Evolutionary conservation across 2,888 invertebrate genomes (phyloP), one percentile per base, ranked within the genome.

Genomic region (Drosophila antonietae): DNA sequence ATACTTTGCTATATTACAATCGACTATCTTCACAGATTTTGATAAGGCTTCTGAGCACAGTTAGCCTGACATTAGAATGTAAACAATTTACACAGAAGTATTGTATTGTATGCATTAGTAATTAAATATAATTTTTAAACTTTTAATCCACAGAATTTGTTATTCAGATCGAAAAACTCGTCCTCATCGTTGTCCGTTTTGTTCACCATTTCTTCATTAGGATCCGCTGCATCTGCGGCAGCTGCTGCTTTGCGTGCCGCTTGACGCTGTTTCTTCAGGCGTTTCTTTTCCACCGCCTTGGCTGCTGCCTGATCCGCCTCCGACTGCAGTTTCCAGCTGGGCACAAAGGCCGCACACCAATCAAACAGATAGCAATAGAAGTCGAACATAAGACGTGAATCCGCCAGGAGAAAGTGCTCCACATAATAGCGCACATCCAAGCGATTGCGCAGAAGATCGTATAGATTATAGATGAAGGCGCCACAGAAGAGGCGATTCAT

Each of bases 391-490:
- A 91, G 78, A 18, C 75, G 75, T 0, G 93, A 92, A 57, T 90
- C 90, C 3, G 81, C 82, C 61, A 93, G 88, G 8, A 95, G 80
- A 73, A 94, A 94, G 59, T 94, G 92, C 39, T 93, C 92, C 2
- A 96, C 89, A 87, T 95, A 95, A 46, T 84, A 88, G 33, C 93
- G 91, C 0, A 95, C 92, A 81, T 95, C 93, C 0, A 89, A 73
- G 28, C 95, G 94, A 73, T 93, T 94, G 70, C 94, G 94, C 55
- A 97, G 93, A 91, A 95, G 94, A 35, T 93, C 92, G 67, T 95
- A 95, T 33, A 96, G 92, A 93, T 97, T 97, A 83, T 97, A 97
- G 1, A 96, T 90, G 91, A 97, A 95, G 0, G 96, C 96, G 0
- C 97, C 97, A 91, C 96, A 96, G 78, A 94, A 96, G 72, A 95